A percentile compares a stretch with the other conserved stretches of the same genome.
Conservation (phyloP, 2,113 vertebrate genomes). For the Myocastor coypus region DNA sequence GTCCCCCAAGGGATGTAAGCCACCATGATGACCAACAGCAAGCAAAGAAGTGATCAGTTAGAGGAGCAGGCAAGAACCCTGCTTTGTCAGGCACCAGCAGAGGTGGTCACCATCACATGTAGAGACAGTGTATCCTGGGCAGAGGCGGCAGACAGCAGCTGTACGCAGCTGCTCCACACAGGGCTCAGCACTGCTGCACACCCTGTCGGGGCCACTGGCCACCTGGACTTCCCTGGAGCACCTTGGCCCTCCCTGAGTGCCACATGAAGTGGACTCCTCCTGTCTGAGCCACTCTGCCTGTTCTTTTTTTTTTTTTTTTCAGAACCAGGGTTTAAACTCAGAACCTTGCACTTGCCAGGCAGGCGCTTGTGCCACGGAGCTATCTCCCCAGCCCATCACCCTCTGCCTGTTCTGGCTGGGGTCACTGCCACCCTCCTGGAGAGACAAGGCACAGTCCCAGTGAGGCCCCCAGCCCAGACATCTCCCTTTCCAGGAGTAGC, state of each 20-base stretch:
- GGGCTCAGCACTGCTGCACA: no score
- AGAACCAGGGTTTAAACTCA: no score
- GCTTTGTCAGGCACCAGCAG: neutral
- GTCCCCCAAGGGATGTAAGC: neutral
- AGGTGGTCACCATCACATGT: neutral
- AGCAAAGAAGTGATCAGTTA: neutral
- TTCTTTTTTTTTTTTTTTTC: no score
- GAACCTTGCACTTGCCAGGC: no score
- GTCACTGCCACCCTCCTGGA: neutral
- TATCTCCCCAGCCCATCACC: no score
- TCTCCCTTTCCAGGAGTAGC: neutral
- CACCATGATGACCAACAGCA: neutral
- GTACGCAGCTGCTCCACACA: neutral
- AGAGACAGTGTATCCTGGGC: fast-evolving
- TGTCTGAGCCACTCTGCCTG: neutral
- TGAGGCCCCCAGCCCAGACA: neutral
- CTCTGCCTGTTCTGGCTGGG: neutral
- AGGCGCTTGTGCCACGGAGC: no score
- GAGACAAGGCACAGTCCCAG: neutral
- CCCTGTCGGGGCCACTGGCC: neutral
- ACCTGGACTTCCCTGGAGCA: neutral
- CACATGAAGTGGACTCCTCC: neutral
- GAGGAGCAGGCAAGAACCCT: fast-evolving
- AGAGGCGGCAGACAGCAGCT: neutral
- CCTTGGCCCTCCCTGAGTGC: neutral